Evolutionary conservation across 2,113 vertebrate species (phyloP).

Genomic region (Tragulus kanchil): DNA sequence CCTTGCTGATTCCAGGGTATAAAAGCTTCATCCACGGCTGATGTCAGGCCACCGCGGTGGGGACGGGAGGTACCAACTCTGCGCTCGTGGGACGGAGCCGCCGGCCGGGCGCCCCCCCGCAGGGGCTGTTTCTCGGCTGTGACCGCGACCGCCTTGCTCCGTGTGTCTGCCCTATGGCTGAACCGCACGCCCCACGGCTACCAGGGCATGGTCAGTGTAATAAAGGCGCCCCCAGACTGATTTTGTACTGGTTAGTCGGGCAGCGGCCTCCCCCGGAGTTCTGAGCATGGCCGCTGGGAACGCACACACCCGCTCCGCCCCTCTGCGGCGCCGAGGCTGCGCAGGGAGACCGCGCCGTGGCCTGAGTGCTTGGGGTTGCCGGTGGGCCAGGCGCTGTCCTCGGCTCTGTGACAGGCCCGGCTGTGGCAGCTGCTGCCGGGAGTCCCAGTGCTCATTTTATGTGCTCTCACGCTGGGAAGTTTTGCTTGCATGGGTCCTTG

Average conservation of each 20-base stretch:
- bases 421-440: background rate
- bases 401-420: background rate
- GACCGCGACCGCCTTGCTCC: background rate
- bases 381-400: background rate
- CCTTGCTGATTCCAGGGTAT: background rate
- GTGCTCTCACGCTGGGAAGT: background rate
- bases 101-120: background rate
- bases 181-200: background rate
- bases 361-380: background rate
- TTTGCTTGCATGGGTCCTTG: background rate
- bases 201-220: background rate
- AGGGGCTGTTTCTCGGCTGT: background rate
- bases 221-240: background rate
- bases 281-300: background rate
- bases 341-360: background rate
- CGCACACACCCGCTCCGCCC: background rate
- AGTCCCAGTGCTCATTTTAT: background rate
- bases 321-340: background rate
- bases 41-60: background rate
- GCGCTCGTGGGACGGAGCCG: background rate
- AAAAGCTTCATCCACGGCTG: background rate
- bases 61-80: background rate
- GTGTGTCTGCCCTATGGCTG: background rate
- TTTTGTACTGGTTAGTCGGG: background rate
- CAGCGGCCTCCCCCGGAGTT: background rate